These are phyloP conservation scores for Siderastrea radians DNA, from an alignment of 92 coral and sea anemone genomes.

Conservation along the genomic window DNA sequence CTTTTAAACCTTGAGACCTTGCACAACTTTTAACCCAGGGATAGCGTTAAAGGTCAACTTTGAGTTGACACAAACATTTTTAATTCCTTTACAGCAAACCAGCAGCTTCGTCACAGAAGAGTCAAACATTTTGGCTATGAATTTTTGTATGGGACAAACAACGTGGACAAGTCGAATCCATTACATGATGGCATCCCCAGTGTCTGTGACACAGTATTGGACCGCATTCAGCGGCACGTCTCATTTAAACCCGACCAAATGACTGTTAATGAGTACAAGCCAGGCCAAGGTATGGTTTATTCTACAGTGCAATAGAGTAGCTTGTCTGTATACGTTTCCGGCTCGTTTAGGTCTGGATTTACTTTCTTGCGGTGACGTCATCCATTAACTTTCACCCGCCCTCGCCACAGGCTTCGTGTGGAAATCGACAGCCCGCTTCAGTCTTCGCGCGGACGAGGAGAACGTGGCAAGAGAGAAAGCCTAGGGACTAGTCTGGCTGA, in stretches of 20 bases:
- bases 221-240: constrained; percentile 73
- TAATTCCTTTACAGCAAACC: constrained; percentile 64
- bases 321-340: too few relatives aligned
- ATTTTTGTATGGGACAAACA: constrained; percentile 90
- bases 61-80: neutral
- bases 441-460: too few relatives aligned
- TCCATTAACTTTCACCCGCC: too few relatives aligned
- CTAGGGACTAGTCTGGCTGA: too few relatives aligned
- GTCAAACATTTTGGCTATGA: constrained; percentile 98
- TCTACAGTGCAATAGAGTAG: neutral
- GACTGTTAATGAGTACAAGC: constrained; percentile 92
- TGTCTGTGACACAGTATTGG: constrained; percentile 73
- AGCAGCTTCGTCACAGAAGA: constrained; percentile 93
- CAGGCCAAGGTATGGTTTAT: constrained; percentile 88
- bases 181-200: constrained; percentile 89
- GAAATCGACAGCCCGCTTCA: too few relatives aligned
- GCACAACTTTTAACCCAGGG: too few relatives aligned
- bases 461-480: too few relatives aligned
- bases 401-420: too few relatives aligned
- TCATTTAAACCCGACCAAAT: constrained; percentile 90
- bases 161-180: constrained; percentile 85
- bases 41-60: too few relatives aligned
- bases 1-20: too few relatives aligned
- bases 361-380: too few relatives aligned
- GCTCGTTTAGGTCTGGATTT: too few relatives aligned